Evolutionary conservation across 2,888 invertebrate species (phyloP), one percentile per base, ranked within the genome.

Genomic region (Acanthosepion esculentum): DNA sequence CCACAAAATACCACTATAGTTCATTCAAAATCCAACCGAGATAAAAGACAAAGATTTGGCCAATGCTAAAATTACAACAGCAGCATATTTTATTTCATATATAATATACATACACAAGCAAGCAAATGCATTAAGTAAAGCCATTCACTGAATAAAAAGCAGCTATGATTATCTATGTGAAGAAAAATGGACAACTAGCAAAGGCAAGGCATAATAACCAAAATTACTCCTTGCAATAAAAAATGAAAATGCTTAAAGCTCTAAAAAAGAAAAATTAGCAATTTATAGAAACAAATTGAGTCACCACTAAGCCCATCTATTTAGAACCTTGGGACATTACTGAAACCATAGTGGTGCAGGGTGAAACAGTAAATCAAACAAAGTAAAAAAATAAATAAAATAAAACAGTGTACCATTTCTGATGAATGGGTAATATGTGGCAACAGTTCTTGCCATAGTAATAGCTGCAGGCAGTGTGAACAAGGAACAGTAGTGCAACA

Each of bases 401-500:
- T n/a, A 92, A 41, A 48, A 55, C 55, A 55, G 55, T 55, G 18
- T 55, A 92, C 91, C 48, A 92, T 48, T 92, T 48, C 92, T 92
- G 92, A 29, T 50, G 53, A 92, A 50, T 23, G 92, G 92, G 48
- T 41, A 48, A 20, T 23, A 92, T 10, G 29, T 48, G 92, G 23
- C 50, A 92, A 78, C 10, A 10, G 78, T 78, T 78, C n/a, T 78
- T 78, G 78, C 78, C 78, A 78, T 78, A 41, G 48, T 10, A 48
- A 33, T 92, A 92, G 92, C 53, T 50, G 92, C 53, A 92, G 92
- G 53, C 92, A 92, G 5, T 48, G 92, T 92, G 92, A 92, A 92
- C 29, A 92, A 92, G 92, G 92, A 92, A 92, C 50, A 29, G 48
- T 92, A 53, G 92, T 92, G 92, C 92, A 92, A 92, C 48, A 92